phyloP scores from a whole-genome alignment of 2,113 vertebrate genomes.

The Corydoras sp. region DNA sequence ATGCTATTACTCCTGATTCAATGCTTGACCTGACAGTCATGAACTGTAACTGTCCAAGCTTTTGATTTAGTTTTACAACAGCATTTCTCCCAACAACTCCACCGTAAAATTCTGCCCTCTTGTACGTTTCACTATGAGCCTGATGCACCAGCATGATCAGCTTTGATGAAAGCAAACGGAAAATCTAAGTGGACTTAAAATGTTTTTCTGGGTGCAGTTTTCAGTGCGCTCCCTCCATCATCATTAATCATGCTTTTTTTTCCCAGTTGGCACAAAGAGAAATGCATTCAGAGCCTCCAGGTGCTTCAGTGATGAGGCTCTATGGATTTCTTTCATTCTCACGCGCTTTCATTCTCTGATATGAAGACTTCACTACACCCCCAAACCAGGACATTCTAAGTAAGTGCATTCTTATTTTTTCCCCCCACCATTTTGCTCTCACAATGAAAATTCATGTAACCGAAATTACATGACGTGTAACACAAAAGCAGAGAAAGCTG shows the following conservation, averaged over 20 bases:
- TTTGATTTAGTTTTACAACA: conserved; percentile 16
- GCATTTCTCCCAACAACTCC: not conserved
- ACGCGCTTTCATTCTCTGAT: not conserved
- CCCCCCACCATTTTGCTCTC: no score
- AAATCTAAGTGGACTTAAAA: conserved; percentile 21
- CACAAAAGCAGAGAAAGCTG: no score
- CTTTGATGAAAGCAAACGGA: conserved; percentile 19
- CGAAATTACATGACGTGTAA: no score
- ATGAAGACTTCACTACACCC: not conserved
- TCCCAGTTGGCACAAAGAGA: conserved; percentile 8
- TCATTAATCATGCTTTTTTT: conserved; percentile 6
- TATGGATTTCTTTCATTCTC: not conserved
- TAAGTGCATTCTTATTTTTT: no score
- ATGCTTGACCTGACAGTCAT: not conserved
- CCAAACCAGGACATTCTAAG: not conserved
- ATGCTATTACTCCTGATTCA: no score
- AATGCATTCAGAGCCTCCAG: conserved; percentile 2
- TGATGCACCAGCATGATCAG: no score
- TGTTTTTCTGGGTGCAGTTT: not conserved
- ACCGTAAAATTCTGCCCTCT: no score
- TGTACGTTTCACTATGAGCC: no score
- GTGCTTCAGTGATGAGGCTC: not conserved
- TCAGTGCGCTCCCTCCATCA: not conserved
- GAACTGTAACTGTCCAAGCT: not conserved
- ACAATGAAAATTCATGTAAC: no score